phyloP scores from a whole-genome alignment of 2,797 vertebrate species.

The Fistularia commersonii region DNA sequence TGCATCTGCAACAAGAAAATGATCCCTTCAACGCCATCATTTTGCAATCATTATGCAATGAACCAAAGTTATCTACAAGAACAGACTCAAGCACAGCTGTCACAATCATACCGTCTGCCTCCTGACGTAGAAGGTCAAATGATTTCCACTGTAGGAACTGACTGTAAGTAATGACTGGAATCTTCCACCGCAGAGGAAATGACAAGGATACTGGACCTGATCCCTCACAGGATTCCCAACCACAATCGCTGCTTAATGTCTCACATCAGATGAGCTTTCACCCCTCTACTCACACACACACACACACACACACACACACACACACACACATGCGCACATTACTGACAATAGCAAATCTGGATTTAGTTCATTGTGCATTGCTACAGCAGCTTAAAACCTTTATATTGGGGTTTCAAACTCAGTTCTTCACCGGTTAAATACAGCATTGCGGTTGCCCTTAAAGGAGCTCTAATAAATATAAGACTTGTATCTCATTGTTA shows the following conservation, averaged over 20 bases:
- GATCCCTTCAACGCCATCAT: no score
- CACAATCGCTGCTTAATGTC: slow-evolving; percentile 4
- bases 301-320: not conserved
- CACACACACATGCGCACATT: not conserved
- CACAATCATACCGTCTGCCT: no score
- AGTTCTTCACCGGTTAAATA: no score
- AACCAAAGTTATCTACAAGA: no score
- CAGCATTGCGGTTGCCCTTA: no score
- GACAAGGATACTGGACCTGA: slow-evolving; percentile 1
- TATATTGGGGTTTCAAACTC: not conserved
- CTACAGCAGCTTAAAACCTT: not conserved
- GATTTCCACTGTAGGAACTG: not conserved
- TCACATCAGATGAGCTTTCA: not conserved
- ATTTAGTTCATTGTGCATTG: not conserved
- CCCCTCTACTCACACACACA: no score
- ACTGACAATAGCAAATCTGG: not conserved
- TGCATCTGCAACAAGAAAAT: no score
- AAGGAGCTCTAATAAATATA: no score
- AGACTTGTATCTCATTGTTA: no score
- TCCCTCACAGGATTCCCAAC: slow-evolving; percentile 3
- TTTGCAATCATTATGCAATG: no score
- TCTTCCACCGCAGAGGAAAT: not conserved
- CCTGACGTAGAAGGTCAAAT: not conserved
- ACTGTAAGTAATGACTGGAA: not conserved
- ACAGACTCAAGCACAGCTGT: no score